phyloP scores from a whole-genome alignment of 2,888 invertebrate species.

The Ecliptopera silaceata region DNA sequence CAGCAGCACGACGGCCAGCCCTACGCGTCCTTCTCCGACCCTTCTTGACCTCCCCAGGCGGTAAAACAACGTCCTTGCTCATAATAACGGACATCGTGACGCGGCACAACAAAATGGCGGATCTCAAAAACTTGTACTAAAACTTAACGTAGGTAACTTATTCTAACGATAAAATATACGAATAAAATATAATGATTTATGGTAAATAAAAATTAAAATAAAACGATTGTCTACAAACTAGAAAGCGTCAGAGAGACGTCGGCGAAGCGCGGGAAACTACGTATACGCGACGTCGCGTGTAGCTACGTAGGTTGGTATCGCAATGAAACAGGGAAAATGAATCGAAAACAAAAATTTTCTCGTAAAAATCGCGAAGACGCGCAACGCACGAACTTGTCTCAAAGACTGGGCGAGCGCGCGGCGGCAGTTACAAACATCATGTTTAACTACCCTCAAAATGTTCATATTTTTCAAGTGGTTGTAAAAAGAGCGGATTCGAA shows the following conservation, averaged over 20 bases:
- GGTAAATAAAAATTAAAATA: constrained; percentile 31
- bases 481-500: neutral
- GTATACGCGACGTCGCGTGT: constrained; percentile 22
- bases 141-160: constrained; percentile 41
- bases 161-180: constrained; percentile 37
- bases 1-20: constrained; percentile 56
- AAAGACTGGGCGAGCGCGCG: constrained; percentile 53
- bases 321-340: constrained; percentile 32
- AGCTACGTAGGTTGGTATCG: constrained; percentile 40
- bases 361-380: constrained; percentile 48
- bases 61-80: constrained; percentile 53
- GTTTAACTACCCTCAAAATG: constrained; percentile 51
- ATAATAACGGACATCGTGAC: constrained; percentile 48
- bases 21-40: constrained; percentile 57
- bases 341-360: constrained; percentile 43
- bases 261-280: constrained; percentile 32
- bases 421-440: constrained; percentile 19
- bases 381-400: constrained; percentile 58
- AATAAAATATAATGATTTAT: constrained; percentile 21
- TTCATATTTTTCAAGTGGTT: constrained; percentile 10
- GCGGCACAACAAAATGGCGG: constrained; percentile 47
- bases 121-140: constrained; percentile 28
- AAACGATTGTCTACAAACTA: constrained; percentile 34
- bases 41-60: constrained; percentile 55
- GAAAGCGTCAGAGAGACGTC: constrained; percentile 51